These are phyloP conservation scores for Astreopora myriophthalma DNA, from an alignment of 64 coral and sea anemone species.

Conservation along the genomic window DNA sequence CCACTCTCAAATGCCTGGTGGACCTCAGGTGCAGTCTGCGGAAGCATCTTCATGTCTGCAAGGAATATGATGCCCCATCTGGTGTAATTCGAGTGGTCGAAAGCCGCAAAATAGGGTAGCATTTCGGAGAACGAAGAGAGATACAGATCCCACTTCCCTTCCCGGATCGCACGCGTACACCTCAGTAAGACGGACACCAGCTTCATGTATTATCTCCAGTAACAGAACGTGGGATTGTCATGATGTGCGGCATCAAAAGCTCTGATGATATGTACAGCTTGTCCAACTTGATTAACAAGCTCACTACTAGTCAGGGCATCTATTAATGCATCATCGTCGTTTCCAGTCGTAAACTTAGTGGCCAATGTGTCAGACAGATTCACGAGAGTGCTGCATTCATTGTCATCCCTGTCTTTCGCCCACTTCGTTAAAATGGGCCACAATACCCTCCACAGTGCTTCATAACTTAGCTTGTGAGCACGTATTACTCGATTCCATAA, in stretches of 20 bases:
- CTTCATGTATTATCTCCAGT: slow-evolving; percentile 73
- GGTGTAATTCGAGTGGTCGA: slow-evolving; percentile 67
- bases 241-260: slow-evolving; percentile 61
- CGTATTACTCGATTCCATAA: slow-evolving; percentile 76
- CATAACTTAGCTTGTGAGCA: slow-evolving; percentile 73
- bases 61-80: slow-evolving; percentile 65
- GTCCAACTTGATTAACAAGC: background rate
- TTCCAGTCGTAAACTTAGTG: background rate
- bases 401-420: slow-evolving; percentile 16
- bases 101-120: slow-evolving; percentile 78
- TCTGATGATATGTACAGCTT: slow-evolving; percentile 11
- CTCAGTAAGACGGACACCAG: slow-evolving; percentile 62
- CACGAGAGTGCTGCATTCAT: background rate
- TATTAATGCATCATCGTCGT: background rate
- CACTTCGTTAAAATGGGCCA: slow-evolving; percentile 49
- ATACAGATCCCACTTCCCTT: slow-evolving; percentile 70
- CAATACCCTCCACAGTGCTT: slow-evolving; percentile 78
- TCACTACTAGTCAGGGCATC: background rate
- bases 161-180: slow-evolving; percentile 59
- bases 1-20: slow-evolving; percentile 33
- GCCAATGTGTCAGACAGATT: slow-evolving; percentile 27
- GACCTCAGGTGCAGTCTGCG: slow-evolving; percentile 50
- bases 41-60: slow-evolving; percentile 58
- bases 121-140: slow-evolving; percentile 72
- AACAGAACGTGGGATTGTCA: slow-evolving; percentile 67